phyloP scores from a whole-genome alignment of 2,797 vertebrate genomes.

The Alauda arvensis region DNA sequence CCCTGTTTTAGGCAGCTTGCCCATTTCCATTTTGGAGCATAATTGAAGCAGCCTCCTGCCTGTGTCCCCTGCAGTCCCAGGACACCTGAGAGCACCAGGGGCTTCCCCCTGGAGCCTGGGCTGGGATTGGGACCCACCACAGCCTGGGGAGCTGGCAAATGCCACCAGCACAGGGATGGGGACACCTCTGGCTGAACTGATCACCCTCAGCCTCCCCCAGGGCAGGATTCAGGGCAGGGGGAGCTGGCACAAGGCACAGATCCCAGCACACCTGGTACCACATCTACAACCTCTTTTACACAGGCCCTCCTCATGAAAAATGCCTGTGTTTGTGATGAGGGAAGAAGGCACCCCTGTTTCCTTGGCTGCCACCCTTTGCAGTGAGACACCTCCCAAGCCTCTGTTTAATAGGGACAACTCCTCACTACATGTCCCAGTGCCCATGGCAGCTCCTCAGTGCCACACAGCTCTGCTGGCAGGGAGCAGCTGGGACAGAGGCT shows the following conservation, averaged over 20 bases:
- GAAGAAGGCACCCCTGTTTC: too few species aligned
- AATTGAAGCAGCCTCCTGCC: neutral
- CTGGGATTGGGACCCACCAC: fast-evolving
- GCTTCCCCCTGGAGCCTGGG: neutral
- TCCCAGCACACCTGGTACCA: too few species aligned
- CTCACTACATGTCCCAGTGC: fast-evolving
- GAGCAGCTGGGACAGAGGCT: neutral
- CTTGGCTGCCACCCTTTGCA: neutral
- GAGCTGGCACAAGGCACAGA: fast-evolving
- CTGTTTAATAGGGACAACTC: too few species aligned
- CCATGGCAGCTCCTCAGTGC: fast-evolving
- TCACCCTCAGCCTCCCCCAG: neutral
- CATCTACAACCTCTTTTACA: fast-evolving
- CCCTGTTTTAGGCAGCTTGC: neutral
- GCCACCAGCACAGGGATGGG: neutral
- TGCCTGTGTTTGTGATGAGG: neutral
- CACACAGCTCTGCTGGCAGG: fast-evolving
- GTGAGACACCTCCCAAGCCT: neutral
- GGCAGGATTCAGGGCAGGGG: neutral
- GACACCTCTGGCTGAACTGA: neutral
- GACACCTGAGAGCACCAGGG: fast-evolving
- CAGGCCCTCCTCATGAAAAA: fast-evolving
- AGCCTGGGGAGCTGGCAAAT: neutral
- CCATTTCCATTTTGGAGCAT: neutral
- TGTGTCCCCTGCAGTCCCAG: fast-evolving